A percentile compares a stretch with the other conserved stretches of the same genome.
phyloP scores from a whole-genome alignment of 37 sponge, comb jelly and placozoan species.

The Ianthella basta region DNA sequence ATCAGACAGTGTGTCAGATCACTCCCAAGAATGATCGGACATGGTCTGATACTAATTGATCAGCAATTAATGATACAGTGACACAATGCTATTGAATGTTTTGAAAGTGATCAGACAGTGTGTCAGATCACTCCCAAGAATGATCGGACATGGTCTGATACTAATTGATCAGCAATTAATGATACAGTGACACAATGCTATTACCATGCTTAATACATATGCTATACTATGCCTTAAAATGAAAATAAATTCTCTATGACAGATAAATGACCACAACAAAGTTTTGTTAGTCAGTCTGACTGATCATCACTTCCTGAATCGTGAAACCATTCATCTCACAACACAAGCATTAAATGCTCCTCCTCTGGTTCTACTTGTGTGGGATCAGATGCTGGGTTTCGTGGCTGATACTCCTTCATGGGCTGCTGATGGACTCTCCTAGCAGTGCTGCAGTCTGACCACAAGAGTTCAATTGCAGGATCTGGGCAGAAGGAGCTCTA shows the following conservation, averaged over 20 bases:
- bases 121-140: constrained; percentile 34
- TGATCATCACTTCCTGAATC: constrained; percentile 15
- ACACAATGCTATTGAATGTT: no score
- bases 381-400: neutral
- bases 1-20: no score
- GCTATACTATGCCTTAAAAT: neutral
- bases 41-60: neutral
- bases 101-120: constrained; percentile 36
- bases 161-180: neutral
- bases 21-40: constrained; percentile 27
- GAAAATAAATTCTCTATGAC: neutral
- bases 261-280: neutral
- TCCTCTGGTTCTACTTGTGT: neutral
- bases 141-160: constrained; percentile 27
- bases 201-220: neutral
- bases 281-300: constrained; percentile 23
- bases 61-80: no score
- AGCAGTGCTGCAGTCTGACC: constrained; percentile 45
- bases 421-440: constrained; percentile 50
- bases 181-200: no score
- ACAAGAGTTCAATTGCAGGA: constrained; percentile 55
- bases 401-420: constrained; percentile 45
- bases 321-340: constrained; percentile 46
- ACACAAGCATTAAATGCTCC: constrained; percentile 4
- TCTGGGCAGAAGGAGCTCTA: constrained; percentile 32